Conservation (phyloP, 2,113 vertebrate species). For the Tenrec ecaudatus region DNA sequence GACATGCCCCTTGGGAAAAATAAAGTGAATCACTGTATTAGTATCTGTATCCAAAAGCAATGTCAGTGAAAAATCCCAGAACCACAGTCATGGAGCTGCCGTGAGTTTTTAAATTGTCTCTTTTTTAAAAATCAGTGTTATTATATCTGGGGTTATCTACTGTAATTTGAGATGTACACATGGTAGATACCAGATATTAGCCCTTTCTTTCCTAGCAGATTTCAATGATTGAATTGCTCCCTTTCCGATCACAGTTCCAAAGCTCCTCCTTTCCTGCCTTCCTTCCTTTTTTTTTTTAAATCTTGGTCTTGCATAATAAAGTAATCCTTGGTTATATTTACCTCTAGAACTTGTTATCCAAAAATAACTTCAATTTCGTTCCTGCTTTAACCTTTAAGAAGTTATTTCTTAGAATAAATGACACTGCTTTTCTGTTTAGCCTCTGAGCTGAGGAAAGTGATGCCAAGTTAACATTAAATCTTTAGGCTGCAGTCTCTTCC, state of each 20-base stretch:
- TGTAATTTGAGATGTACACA: conserved; percentile 74
- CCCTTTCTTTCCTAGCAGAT: conserved; percentile 65
- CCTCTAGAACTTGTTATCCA: conserved; percentile 68
- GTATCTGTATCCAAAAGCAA: conserved; percentile 72
- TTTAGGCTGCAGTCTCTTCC: conserved; percentile 81
- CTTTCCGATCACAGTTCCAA: conserved; percentile 61
- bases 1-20: conserved; percentile 79
- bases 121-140: conserved; percentile 42
- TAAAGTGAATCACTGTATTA: conserved; percentile 82
- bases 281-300: background rate
- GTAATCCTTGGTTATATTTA: conserved; percentile 80
- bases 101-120: conserved; percentile 52
- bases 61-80: conserved; percentile 70
- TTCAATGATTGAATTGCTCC: conserved; percentile 73
- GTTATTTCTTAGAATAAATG: conserved; percentile 80
- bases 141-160: conserved; percentile 73
- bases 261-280: conserved; percentile 41
- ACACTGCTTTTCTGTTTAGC: conserved; percentile 77
- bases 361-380: conserved; percentile 78
- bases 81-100: conserved; percentile 75
- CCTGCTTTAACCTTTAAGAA: conserved; percentile 83
- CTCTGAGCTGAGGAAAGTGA: conserved; percentile 80
- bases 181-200: conserved; percentile 66
- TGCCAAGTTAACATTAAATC: conserved; percentile 83
- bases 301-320: conserved; percentile 74